Evolutionary conservation across 2,113 vertebrate species (phyloP).

Genomic region (Rutilus rutilus): DNA sequence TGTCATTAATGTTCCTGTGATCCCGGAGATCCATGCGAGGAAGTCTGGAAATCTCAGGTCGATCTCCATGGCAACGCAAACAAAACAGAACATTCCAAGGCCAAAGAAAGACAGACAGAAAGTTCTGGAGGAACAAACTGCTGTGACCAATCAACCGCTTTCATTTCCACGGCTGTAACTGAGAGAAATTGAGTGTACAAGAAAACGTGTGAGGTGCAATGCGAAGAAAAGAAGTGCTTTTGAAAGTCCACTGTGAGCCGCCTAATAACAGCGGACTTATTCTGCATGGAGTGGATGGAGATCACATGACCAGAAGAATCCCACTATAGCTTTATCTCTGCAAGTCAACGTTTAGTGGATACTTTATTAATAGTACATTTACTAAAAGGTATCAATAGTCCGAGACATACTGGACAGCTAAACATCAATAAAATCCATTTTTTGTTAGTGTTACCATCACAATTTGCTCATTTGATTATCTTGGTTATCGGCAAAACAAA

Average conservation of each 20-base stretch:
- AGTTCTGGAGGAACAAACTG: neutral
- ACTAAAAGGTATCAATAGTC: neutral
- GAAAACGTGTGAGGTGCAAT: neutral
- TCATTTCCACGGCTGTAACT: neutral
- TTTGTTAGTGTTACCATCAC: neutral
- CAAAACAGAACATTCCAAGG: slow-evolving; percentile 68
- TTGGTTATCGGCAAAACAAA: neutral
- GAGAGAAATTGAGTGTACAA: neutral
- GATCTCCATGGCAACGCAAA: slow-evolving; percentile 70
- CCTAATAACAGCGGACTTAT: neutral
- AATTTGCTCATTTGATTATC: neutral
- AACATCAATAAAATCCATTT: neutral
- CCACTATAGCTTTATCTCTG: neutral
- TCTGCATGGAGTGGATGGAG: neutral
- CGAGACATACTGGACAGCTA: neutral
- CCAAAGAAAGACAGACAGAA: neutral
- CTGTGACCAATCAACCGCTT: neutral
- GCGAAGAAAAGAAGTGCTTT: neutral
- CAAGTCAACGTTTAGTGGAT: neutral
- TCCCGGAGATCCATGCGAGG: slow-evolving; percentile 31
- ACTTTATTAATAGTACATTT: neutral
- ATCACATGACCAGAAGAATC: neutral
- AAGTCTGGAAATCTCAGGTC: slow-evolving; percentile 41
- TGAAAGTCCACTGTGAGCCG: neutral
- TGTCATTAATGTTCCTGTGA: slow-evolving; percentile 32